phyloP scores from a whole-genome alignment of 1,140 invertebrate species.

The Drosophila insularis region DNA sequence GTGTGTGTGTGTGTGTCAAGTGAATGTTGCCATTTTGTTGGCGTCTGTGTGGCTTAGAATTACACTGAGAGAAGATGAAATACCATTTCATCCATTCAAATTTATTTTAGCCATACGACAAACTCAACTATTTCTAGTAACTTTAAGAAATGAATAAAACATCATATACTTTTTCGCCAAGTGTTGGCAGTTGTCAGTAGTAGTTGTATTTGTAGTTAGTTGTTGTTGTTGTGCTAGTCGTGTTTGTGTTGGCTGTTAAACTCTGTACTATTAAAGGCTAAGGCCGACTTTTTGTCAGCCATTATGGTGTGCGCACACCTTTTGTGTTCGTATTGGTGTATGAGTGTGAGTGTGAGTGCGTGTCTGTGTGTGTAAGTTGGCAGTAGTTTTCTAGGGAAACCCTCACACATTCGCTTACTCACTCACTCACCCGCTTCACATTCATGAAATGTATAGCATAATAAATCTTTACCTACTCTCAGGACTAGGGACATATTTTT shows the following conservation, averaged over 20 bases:
- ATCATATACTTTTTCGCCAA: neutral
- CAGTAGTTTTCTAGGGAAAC: conserved; percentile 77
- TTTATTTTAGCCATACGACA: no score
- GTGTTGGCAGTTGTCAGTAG: conserved; percentile 4
- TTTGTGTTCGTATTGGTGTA: conserved; percentile 55
- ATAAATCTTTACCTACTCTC: conserved; percentile 74
- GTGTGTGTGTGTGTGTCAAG: conserved; percentile 63
- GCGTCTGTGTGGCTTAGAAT: conserved; percentile 39
- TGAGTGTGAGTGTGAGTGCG: conserved; percentile 43
- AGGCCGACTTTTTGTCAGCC: conserved; percentile 80
- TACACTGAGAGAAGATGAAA: conserved; percentile 27
- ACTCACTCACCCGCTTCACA: conserved; percentile 50
- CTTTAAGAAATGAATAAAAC: no score
- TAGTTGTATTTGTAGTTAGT: conserved; percentile 12
- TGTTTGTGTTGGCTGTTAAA: conserved; percentile 79
- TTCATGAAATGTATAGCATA: conserved; percentile 81
- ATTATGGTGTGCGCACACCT: conserved; percentile 75
- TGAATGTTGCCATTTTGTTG: conserved; percentile 74
- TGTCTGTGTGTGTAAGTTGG: conserved; percentile 25
- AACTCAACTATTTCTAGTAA: no score
- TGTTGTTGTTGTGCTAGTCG: conserved; percentile 12
- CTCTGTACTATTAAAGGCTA: conserved; percentile 77
- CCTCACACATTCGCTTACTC: conserved; percentile 52
- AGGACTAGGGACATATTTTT: conserved; percentile 65
- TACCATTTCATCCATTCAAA: neutral